A percentile compares a stretch with the other conserved stretches of the same genome.
Conservation (phyloP, 2,888 invertebrate genomes). For the Latheticus oryzae region DNA sequence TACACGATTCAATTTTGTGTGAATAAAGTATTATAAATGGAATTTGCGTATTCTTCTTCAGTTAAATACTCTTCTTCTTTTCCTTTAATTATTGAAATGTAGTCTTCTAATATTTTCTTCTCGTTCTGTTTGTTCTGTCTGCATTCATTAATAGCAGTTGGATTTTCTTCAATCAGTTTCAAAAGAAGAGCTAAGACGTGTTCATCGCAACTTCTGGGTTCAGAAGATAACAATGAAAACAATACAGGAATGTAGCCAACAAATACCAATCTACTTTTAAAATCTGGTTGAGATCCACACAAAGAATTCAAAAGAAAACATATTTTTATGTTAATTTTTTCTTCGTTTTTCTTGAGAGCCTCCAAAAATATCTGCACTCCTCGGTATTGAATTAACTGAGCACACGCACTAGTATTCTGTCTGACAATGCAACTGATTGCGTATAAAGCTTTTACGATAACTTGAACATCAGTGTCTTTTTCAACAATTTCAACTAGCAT, state of each 20-base stretch:
- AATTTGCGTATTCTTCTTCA: constrained; percentile 21
- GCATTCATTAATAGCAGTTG: constrained; percentile 63
- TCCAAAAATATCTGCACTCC: constrained; percentile 75
- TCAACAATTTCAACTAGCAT: constrained; percentile 72
- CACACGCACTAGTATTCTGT: constrained; percentile 72
- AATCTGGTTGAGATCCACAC: constrained; percentile 67
- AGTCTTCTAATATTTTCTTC: constrained; percentile 60
- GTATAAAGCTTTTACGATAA: constrained; percentile 78
- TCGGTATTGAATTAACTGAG: constrained; percentile 72
- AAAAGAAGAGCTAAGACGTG: constrained; percentile 67
- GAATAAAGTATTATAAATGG: constrained; percentile 31
- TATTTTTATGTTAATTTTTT: constrained; percentile 76
- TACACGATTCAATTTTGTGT: constrained; percentile 16
- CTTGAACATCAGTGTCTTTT: constrained; percentile 69
- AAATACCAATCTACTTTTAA: constrained; percentile 67
- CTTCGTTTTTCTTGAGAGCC: constrained; percentile 70
- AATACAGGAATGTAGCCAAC: constrained; percentile 57
- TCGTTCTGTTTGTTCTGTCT: constrained; percentile 64
- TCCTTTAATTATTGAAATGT: constrained; percentile 60
- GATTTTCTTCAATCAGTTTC: constrained; percentile 64
- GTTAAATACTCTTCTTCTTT: constrained; percentile 64
- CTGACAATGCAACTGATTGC: constrained; percentile 84
- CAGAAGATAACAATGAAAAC: constrained; percentile 52
- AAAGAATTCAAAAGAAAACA: constrained; percentile 78
- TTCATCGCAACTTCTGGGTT: constrained; percentile 64